phyloP scores from a whole-genome alignment of 2,113 vertebrate genomes.

The Tetrax tetrax region DNA sequence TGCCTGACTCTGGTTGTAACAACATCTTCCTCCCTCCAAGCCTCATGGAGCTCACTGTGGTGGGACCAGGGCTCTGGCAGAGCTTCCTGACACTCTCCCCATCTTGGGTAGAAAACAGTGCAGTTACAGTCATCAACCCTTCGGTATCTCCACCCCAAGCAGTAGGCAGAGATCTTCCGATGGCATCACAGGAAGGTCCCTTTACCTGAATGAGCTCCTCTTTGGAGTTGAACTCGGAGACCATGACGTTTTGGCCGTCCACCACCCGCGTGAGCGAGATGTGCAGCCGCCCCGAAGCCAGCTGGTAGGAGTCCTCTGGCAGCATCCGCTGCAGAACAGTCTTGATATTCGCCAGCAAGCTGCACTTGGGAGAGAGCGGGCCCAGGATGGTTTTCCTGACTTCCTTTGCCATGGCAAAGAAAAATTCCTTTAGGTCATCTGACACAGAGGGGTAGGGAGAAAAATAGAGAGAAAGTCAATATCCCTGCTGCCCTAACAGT shows the following conservation, averaged over 20 bases:
- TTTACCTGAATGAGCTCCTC: slow-evolving; percentile 88
- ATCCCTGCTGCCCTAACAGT: background rate
- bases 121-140: background rate
- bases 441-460: background rate
- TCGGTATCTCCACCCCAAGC: background rate
- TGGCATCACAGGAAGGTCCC: rapidly evolving
- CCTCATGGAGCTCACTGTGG: background rate
- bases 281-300: slow-evolving; percentile 80
- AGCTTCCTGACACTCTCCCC: background rate
- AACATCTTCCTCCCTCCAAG: background rate
- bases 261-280: slow-evolving; percentile 81
- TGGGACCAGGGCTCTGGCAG: background rate
- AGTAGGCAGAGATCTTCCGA: background rate
- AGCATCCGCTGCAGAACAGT: slow-evolving; percentile 70
- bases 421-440: slow-evolving; percentile 76
- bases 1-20: background rate
- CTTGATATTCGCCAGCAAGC: slow-evolving; percentile 76
- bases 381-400: slow-evolving; percentile 77
- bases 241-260: slow-evolving; percentile 80
- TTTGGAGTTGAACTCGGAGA: slow-evolving; percentile 83
- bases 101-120: background rate
- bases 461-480: background rate
- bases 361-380: slow-evolving; percentile 80
- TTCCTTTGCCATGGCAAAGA: slow-evolving; percentile 69
- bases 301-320: slow-evolving; percentile 81